Conservation (phyloP, 2,888 invertebrate species). For the Tenthredo notha region DNA sequence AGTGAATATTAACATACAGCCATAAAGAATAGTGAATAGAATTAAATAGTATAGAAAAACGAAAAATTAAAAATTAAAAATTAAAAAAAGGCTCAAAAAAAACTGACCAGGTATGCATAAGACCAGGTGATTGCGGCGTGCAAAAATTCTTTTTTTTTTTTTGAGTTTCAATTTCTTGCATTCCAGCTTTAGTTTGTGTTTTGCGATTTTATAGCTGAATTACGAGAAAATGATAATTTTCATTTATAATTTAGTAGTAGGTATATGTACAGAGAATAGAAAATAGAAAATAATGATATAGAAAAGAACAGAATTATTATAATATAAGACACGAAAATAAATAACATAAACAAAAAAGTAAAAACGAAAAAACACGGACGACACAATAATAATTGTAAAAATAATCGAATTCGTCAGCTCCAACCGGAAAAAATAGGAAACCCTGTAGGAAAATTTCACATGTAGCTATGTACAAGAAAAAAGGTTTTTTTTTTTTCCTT, state of each 20-base stretch:
- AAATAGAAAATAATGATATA: not conserved
- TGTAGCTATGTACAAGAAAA: not conserved
- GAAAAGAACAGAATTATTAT: not conserved
- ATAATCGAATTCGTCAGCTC: not conserved
- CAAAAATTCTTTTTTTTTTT: not conserved
- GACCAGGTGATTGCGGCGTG: not conserved
- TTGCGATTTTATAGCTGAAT: not conserved
- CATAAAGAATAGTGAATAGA: not conserved
- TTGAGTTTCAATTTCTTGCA: not conserved
- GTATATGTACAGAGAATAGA: too few species aligned
- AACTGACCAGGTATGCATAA: not conserved
- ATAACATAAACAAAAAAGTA: not conserved
- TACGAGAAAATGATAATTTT: not conserved
- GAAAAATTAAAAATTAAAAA: not conserved
- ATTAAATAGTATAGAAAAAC: not conserved
- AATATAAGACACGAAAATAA: not conserved
- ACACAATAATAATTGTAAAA: conserved; percentile 10
- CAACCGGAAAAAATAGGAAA: not conserved
- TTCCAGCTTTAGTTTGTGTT: not conserved
- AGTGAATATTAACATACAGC: not conserved
- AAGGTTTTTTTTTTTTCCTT: too few species aligned
- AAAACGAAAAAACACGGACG: conserved; percentile 20
- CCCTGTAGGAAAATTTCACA: not conserved
- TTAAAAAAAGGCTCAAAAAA: not conserved
- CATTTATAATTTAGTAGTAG: too few species aligned